phyloP scores from a whole-genome alignment of 2,888 invertebrate species.

The Orchesella flavescens region DNA sequence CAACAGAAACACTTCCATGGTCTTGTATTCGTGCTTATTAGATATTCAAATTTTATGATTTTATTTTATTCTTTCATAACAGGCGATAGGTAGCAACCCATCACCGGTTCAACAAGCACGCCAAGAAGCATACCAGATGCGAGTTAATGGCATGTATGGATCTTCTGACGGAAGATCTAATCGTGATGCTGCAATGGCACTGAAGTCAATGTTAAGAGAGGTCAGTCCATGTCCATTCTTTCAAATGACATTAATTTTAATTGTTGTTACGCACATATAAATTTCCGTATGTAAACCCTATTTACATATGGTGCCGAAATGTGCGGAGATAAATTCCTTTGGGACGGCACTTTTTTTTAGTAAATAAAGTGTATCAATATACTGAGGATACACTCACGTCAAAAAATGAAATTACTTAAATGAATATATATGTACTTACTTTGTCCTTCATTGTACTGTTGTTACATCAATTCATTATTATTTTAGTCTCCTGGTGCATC shows the following conservation, averaged over 20 bases:
- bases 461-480: background rate
- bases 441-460: background rate
- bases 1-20: background rate
- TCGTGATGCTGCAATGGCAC: conserved; percentile 74
- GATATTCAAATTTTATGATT: background rate
- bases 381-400: conserved; percentile 36
- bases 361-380: conserved; percentile 55
- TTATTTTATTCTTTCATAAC: background rate
- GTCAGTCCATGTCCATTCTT: conserved; percentile 68
- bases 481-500: conserved; percentile 49
- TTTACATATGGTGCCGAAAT: conserved; percentile 57
- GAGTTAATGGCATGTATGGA: conserved; percentile 75
- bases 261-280: conserved; percentile 45
- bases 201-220: conserved; percentile 77
- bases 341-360: conserved; percentile 56
- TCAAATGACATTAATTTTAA: background rate
- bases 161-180: conserved; percentile 69
- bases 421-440: too few relatives aligned
- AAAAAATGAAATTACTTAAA: too few relatives aligned
- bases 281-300: conserved; percentile 32
- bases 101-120: conserved; percentile 81
- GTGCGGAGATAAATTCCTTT: conserved; percentile 66
- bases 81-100: conserved; percentile 76
- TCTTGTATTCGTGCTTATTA: background rate
- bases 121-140: conserved; percentile 84